Evolutionary conservation across 2,888 invertebrate genomes (phyloP), one percentile per base, ranked within the genome.

Genomic region (Metalampra italica): DNA sequence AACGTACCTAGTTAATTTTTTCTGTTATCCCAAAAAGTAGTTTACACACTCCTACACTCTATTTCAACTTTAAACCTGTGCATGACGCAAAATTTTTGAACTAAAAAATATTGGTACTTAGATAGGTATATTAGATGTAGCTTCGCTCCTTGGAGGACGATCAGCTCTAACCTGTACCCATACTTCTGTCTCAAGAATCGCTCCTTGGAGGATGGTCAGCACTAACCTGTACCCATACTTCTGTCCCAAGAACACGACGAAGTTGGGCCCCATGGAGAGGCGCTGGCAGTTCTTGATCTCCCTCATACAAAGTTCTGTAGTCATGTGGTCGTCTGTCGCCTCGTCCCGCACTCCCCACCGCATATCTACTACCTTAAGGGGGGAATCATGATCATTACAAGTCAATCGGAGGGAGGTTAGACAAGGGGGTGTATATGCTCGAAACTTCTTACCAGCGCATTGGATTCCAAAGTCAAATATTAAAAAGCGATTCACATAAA

Each of bases 271-370:
- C 96, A 98, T 98, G 1, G 98, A 98, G 1, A 98, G 90, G 3
- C 98, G 91, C 78, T 99, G 98, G 72, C 98, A 99, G 81, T 98
- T 99, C 81, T 97, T 96, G 55, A 99, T 98, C 89, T 99, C 99
- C 56, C 96, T 93, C 97, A 99, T 98, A 75, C 99, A 99, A 0
- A 99, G 92, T 68, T 98, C 97, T 0, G 98, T 98, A 14, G 98
- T 99, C 98, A 98, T 98, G 89, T 99, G 99, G 92, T 99, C 99
- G 70, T 99, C 98, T 0, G 98, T 99, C 0, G 98, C 98, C 82
- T 98, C 98, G 71, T 99, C 98, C 68, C 98, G 91, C 0, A 98
- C 98, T 5, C 98, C 98, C 98, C 98, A 98, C 68, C 98, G 91
- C 98, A 98, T 98, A 83, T 98, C 98, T 29, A 98, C 98, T 3